Percentiles rank a stretch among this genome's conserved stretches.
Evolutionary conservation across 2,888 invertebrate genomes (phyloP).

Genomic region (Cryptus armator): DNA sequence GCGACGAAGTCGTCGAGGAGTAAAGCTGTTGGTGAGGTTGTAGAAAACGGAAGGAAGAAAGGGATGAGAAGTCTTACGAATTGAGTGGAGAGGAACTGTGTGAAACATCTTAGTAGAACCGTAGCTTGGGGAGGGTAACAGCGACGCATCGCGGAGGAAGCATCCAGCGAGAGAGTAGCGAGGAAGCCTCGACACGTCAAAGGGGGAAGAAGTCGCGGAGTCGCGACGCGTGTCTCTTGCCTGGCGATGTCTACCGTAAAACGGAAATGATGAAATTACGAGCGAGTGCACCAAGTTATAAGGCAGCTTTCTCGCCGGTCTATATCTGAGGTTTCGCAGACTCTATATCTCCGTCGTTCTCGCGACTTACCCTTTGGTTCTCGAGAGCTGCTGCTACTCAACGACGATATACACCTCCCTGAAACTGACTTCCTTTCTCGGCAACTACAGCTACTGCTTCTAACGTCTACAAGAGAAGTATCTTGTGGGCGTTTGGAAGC

Average conservation of each 20-base stretch:
- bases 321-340: background rate
- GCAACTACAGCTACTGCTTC: background rate
- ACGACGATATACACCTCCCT: constrained; percentile 26
- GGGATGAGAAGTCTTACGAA: constrained; percentile 1
- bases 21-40: constrained; percentile 6
- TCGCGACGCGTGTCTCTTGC: constrained; percentile 71
- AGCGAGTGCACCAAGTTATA: constrained; percentile 71
- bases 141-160: constrained; percentile 44
- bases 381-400: constrained; percentile 7
- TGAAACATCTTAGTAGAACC: constrained; percentile 71
- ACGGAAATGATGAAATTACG: constrained; percentile 78
- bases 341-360: constrained; percentile 2
- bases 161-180: constrained; percentile 13
- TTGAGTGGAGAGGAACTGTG: constrained; percentile 58
- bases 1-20: constrained; percentile 3
- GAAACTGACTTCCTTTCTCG: constrained; percentile 41
- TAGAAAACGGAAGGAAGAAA: constrained; percentile 8
- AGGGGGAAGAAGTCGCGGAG: constrained; percentile 71
- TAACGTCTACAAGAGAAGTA: constrained; percentile 8
- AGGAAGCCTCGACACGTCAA: constrained; percentile 63
- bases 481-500: constrained; percentile 1
- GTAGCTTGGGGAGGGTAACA: background rate
- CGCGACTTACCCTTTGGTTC: constrained; percentile 57
- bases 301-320: constrained; percentile 49
- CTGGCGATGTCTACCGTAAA: constrained; percentile 72